Evolutionary conservation across 2,888 invertebrate genomes (phyloP).

Genomic region (Oscheius onirici): DNA sequence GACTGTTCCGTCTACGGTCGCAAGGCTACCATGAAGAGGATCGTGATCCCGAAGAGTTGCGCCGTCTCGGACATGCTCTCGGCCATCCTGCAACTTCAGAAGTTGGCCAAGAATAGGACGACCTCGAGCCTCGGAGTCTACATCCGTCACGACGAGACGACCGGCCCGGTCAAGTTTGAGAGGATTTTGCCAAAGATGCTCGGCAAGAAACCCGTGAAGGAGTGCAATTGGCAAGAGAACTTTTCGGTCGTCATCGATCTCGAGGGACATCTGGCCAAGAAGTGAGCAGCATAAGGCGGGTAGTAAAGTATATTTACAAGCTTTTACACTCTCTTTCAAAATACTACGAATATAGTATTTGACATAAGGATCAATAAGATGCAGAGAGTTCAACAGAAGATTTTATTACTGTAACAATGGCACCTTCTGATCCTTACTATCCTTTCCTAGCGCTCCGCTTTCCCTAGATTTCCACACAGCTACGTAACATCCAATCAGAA

Average conservation of each 20-base stretch:
- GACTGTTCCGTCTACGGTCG: conserved; percentile 50
- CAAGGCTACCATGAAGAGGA: conserved; percentile 47
- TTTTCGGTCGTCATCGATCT: conserved; percentile 17
- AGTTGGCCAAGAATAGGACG: conserved; percentile 37
- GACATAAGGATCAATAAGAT: no score
- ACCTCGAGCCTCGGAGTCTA: conserved; percentile 43
- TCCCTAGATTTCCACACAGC: no score
- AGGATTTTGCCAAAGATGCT: conserved; percentile 1
- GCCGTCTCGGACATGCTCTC: conserved; percentile 45
- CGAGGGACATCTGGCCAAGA: conserved; percentile 5
- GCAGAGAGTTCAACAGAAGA: no score
- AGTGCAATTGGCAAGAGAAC: conserved; percentile 2
- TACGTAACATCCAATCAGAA: no score
- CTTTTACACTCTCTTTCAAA: no score
- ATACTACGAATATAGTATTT: no score
- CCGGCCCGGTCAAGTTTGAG: conserved; percentile 12
- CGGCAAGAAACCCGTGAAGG: conserved; percentile 23
- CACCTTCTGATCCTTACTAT: no score
- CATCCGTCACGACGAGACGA: conserved; percentile 30
- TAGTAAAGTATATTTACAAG: no score
- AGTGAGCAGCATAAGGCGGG: not conserved
- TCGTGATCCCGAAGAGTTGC: conserved; percentile 42
- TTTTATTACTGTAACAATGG: no score
- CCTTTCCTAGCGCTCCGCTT: no score
- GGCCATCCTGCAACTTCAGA: conserved; percentile 49